Evolutionary conservation across 2,888 invertebrate genomes (phyloP), one percentile per base, ranked within the genome.

Genomic region (Gryllus longicercus): DNA sequence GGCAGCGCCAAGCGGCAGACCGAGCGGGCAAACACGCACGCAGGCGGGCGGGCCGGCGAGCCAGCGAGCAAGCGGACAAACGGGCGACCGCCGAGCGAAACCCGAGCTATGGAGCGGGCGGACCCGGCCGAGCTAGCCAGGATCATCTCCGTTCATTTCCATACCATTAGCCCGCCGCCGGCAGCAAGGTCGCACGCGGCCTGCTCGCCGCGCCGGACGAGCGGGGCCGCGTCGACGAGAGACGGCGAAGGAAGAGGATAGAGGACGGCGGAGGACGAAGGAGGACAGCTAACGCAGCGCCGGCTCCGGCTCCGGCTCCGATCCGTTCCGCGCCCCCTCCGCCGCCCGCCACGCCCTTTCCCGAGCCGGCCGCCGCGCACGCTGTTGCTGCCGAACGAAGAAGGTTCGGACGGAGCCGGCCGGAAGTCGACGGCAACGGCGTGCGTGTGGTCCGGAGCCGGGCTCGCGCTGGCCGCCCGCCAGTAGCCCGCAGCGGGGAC

Each of bases 101-200:
- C 38, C 38, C 38, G 38, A 38, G 38, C 38, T 38, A 38, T 4
- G 38, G 38, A 38, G 38, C 38, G 38, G 38, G 38, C 38, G 38
- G 38, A 38, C 38, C 38, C 38, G 38, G 38, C 8, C 38, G 38
- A 38, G 38, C 38, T 38, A 38, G 63, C 63, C n/a, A n/a, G 63
- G 63, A 63, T 63, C 63, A 63, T n/a, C 63, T 63, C 63, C 14
- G 63, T 63, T 63, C 63, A 63, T 63, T 63, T 63, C 63, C 63
- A 11, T 63, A 63, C 63, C 63, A 63, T 63, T 63, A 63, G 63
- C 63, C 63, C 63, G 63, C 63, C 63, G 63, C 63, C 12, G 63
- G 63, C 63, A 63, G 63, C 63, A 63, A 63, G 63, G 63, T 63
- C 63, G 63, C 63, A 63, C 63, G n/a, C 63, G 63, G n/a, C 63